These are phyloP conservation scores for Trematomus bernacchii DNA, from an alignment of 2,797 vertebrate species.

Conservation along the genomic window DNA sequence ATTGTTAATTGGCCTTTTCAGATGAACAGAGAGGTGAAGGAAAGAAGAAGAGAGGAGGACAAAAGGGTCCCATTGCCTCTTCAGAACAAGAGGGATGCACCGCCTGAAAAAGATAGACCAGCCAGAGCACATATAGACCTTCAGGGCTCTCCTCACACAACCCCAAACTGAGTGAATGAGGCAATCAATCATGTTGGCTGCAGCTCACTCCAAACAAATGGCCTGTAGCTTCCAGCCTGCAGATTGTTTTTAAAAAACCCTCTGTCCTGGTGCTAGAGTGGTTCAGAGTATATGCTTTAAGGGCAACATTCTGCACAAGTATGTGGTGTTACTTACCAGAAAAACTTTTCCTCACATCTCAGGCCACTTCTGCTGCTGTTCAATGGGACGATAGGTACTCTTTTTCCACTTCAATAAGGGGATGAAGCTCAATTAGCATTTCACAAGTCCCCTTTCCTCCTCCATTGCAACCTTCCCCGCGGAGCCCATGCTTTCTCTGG, in stretches of 20 bases:
- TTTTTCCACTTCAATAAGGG: constrained; percentile 88
- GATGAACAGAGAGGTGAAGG: constrained; percentile 89
- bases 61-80: constrained; percentile 86
- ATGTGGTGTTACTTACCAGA: constrained; percentile 74
- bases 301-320: constrained; percentile 45
- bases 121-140: constrained; percentile 63
- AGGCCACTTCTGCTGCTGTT: constrained; percentile 77
- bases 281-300: constrained; percentile 29
- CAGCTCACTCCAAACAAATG: constrained; percentile 53
- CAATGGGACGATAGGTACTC: constrained; percentile 81
- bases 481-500: constrained; percentile 91
- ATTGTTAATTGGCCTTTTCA: constrained; percentile 95
- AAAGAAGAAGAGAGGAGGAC: constrained; percentile 84
- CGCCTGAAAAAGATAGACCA: constrained; percentile 60
- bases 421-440: constrained; percentile 92
- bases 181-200: constrained; percentile 68
- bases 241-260: constrained; percentile 5
- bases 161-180: constrained; percentile 59
- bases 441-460: constrained; percentile 91
- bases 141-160: constrained; percentile 65
- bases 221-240: constrained; percentile 38
- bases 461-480: constrained; percentile 91
- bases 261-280: constrained; percentile 31
- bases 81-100: constrained; percentile 71
- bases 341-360: constrained; percentile 78